Evolutionary conservation across 2,797 vertebrate genomes (phyloP), one percentile per base, ranked within the genome.

Genomic region (Mormyrus hasselquistii): DNA sequence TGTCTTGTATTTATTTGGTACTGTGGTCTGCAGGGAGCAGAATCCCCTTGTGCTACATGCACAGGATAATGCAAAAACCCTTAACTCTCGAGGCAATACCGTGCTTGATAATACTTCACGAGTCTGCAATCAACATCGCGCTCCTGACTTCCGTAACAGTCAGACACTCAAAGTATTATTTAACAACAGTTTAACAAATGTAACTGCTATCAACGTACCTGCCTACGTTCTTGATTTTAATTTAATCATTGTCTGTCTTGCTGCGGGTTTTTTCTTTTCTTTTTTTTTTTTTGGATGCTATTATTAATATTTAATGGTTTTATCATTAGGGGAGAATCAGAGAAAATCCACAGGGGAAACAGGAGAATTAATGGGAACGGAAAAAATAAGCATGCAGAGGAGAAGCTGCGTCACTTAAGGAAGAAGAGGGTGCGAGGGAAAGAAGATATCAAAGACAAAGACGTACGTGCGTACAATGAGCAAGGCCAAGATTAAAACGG

Each of bases 231-330:
- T 83, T 22, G 16, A 83, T 44, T 22, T 83, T 83, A 47, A 47
- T 83, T 83, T 83, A 8, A n/a, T 83, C 38, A 41, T 22, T 44
- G 16, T 47, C 38, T 49, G 2, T 47, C 38, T 83, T 47, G 79
- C 79, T 44, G 19, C 0, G 9, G 73, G 2, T 25, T 59, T 16
- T 44, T 79, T 4, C 22, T 9, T 29, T 25, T 62, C 8, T 29
- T n/a, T 25, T 73, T 14, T 73, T 14, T 62, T 65, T 65, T n/a
- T 22, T 83, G 44, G 14, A 83, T 83, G 79, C 41, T 83, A 83
- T 44, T 83, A 83, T 44, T 83, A 83, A 83, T 83, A 83, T 83
- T 83, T 83, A 83, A 83, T 83, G 79, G 19, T 83, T 83, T 83
- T 83, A 83, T n/a, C 41, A 83, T 44, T 44, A 83, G 38, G 14